Evolutionary conservation across 1,140 invertebrate genomes (phyloP).

Genomic region (Archivesica marissinica): DNA sequence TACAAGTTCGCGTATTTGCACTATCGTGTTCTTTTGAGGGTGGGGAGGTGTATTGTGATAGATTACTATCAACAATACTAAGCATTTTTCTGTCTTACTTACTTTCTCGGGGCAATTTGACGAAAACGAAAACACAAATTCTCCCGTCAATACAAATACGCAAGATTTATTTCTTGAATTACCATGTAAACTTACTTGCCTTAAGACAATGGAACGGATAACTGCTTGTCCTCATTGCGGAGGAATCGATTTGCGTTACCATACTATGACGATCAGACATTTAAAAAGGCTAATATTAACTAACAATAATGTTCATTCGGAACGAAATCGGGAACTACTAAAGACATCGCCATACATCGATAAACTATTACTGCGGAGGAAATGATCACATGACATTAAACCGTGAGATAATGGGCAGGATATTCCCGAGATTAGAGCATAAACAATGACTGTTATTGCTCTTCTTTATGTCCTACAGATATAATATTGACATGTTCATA

Average conservation of each 20-base stretch:
- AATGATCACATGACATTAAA: slow-evolving; percentile 36
- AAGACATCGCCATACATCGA: slow-evolving; percentile 29
- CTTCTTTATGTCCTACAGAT: neutral
- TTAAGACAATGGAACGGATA: neutral
- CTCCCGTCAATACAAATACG: too few relatives aligned
- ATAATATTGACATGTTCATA: slow-evolving; percentile 4
- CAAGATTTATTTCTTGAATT: neutral
- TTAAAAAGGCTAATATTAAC: slow-evolving; percentile 39
- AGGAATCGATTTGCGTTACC: neutral
- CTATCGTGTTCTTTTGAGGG: too few relatives aligned
- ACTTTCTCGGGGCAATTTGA: too few relatives aligned
- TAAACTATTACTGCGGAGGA: slow-evolving; percentile 21
- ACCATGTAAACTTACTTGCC: slow-evolving; percentile 17
- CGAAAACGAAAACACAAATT: too few relatives aligned
- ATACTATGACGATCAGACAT: neutral
- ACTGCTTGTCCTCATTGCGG: too few relatives aligned
- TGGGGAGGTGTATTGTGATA: too few relatives aligned
- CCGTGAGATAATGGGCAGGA: slow-evolving; percentile 18
- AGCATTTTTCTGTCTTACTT: too few relatives aligned
- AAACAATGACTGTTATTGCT: slow-evolving; percentile 14
- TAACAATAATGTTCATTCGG: slow-evolving; percentile 18
- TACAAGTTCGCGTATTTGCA: too few relatives aligned
- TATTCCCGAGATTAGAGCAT: slow-evolving; percentile 22
- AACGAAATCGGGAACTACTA: slow-evolving; percentile 2
- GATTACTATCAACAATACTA: too few relatives aligned